Evolutionary conservation across 2,888 invertebrate genomes (phyloP).

Genomic region (Ennomos quercinarius): DNA sequence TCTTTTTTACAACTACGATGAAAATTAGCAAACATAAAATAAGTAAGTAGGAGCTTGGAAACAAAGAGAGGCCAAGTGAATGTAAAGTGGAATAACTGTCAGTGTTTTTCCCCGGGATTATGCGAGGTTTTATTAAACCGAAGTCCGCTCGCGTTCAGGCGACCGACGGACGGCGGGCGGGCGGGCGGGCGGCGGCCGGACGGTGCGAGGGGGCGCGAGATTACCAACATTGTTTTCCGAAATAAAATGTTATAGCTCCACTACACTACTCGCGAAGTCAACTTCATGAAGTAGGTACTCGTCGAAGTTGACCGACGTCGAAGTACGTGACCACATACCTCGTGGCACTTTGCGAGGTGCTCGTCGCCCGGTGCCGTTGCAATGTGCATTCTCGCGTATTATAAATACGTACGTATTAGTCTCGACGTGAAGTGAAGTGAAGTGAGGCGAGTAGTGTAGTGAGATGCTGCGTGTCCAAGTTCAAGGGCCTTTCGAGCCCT

Average conservation of each 20-base stretch:
- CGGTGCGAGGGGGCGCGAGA: neutral
- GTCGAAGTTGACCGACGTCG: no score
- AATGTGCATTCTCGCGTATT: no score
- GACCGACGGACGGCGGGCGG: constrained; percentile 7
- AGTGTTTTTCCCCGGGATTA: constrained; percentile 28
- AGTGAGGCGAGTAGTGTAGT: no score
- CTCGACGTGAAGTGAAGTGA: no score
- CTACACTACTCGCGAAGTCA: no score
- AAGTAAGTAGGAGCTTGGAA: constrained; percentile 5
- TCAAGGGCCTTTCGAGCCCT: no score
- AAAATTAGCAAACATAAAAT: constrained; percentile 14
- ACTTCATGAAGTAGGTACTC: no score
- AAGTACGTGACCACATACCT: no score
- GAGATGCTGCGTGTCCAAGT: no score
- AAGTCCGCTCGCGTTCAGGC: neutral
- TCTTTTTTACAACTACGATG: neutral
- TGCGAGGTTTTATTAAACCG: constrained; percentile 20
- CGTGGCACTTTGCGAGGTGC: no score
- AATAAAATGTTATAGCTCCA: constrained; percentile 19
- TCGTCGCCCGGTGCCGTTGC: no score
- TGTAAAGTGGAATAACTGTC: constrained; percentile 26
- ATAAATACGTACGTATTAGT: no score
- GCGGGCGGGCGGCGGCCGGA: neutral
- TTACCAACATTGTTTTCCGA: constrained; percentile 1
- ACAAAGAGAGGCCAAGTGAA: constrained; percentile 17